Evolutionary conservation across 2,797 vertebrate genomes (phyloP).

Genomic region (Thaleichthys pacificus): DNA sequence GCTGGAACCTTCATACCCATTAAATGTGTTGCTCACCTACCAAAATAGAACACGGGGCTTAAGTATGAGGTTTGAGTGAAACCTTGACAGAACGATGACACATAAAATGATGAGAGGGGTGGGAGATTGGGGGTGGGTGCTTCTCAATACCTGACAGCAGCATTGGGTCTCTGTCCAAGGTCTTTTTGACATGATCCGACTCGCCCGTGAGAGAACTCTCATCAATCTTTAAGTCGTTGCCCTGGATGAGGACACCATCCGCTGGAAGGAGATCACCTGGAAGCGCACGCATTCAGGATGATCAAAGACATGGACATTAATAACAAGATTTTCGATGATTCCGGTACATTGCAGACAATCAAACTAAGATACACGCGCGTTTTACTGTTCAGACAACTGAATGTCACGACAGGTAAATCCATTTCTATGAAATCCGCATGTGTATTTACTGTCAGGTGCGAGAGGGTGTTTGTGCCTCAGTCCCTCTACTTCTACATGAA

Average conservation of each 20-base stretch:
- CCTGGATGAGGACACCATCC: constrained; percentile 92
- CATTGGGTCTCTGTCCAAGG: constrained; percentile 90
- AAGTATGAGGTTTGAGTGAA: neutral
- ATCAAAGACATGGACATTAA: neutral
- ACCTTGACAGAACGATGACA: neutral
- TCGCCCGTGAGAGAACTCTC: constrained; percentile 97
- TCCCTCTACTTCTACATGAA: neutral
- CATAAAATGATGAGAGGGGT: too few relatives aligned
- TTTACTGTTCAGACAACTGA: too few relatives aligned
- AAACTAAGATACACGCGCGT: too few relatives aligned
- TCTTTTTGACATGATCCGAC: constrained; percentile 96
- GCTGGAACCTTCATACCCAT: too few relatives aligned
- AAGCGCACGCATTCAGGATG: constrained; percentile 28
- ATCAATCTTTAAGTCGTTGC: constrained; percentile 96
- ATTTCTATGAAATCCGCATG: too few relatives aligned
- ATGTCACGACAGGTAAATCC: too few relatives aligned
- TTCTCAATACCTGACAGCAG: constrained; percentile 86
- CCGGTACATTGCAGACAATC: too few relatives aligned
- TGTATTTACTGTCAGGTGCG: too few relatives aligned
- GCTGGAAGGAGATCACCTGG: constrained; percentile 96
- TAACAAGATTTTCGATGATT: too few relatives aligned
- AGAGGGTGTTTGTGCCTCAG: neutral
- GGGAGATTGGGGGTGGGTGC: too few relatives aligned
- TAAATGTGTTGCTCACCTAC: too few relatives aligned
- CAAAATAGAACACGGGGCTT: too few relatives aligned